Evolutionary conservation across 2,113 vertebrate genomes (phyloP), one percentile per base, ranked within the genome.

Genomic region (Sakesphorus luctuosus): DNA sequence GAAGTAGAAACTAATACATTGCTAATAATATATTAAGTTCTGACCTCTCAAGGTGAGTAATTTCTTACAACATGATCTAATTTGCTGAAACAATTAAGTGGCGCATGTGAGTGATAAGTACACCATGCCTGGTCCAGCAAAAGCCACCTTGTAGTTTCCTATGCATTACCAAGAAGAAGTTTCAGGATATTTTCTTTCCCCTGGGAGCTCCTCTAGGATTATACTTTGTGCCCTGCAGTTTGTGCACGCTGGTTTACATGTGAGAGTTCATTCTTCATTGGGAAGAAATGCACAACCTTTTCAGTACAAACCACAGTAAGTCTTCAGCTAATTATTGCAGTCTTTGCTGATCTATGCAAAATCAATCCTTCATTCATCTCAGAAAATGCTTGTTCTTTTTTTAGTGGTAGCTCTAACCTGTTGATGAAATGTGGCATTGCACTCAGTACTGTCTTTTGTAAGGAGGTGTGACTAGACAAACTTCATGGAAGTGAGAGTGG

Each of bases 401-500:
- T 55, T 58, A 68, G 62, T 12, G 24, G 33, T 61, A 13, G 16
- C 40, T 72, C 33, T 79, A 75, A 79, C 61, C 88, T 59, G 53
- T 38, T 85, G 75, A 29, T 2, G 6, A 38, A 83, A 47, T 9
- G 8, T 2, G 18, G 18, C 0, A 0, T 12, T 61, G 79, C 53
- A 46, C 62, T 79, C 75, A 72, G 62, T 0, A 0, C 61, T 83
- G 74, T 40, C 62, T 79, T 55, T 59, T 26, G 19, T 25, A 53
- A 68, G 62, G 88, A 81, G 44, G 18, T 28, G n/a, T 74, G 85
- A 35, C 1, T 3, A 46, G 61, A 69, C 69, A 40, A 40, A 17
- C 36, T 25, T 0, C 17, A 4, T 5, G 14, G 69, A 25, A 43
- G 15, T 2, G 18, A 3, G 52, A 10, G 35, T 2, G 21, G 4